Conservation (phyloP, 2,797 vertebrate species). For the Anableps anableps region DNA sequence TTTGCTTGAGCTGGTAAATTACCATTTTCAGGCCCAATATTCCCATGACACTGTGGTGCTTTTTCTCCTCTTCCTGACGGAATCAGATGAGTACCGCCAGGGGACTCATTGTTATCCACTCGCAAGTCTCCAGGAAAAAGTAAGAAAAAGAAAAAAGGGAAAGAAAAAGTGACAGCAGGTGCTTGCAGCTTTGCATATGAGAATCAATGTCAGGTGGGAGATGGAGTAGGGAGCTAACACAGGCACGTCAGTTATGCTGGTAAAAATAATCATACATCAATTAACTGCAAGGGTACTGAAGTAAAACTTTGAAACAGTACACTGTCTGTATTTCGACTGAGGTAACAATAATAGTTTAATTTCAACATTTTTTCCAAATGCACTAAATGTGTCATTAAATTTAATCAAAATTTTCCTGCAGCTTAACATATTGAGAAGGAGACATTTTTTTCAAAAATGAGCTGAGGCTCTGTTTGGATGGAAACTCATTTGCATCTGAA, state of each 20-base stretch:
- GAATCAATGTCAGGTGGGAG: conserved; percentile 46
- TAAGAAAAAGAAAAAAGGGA: conserved; percentile 38
- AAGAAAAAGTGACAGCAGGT: conserved; percentile 50
- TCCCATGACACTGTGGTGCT: conserved; percentile 67
- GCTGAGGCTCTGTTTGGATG: background rate
- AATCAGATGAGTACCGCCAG: conserved; percentile 76
- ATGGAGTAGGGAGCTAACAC: conserved; percentile 22
- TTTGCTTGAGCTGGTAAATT: conserved; percentile 79
- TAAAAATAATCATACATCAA: conserved; percentile 40
- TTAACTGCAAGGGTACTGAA: conserved; percentile 18
- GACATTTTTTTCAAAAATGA: background rate
- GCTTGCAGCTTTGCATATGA: conserved; percentile 70
- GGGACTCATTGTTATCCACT: conserved; percentile 77
- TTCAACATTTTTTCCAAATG: background rate
- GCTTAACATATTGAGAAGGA: background rate
- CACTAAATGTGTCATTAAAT: background rate
- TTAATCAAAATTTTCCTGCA: background rate
- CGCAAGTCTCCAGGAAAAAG: conserved; percentile 60
- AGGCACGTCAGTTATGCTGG: conserved; percentile 45
- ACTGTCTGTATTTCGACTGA: background rate
- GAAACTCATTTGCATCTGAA: background rate
- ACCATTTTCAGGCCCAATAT: conserved; percentile 79
- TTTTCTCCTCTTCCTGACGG: conserved; percentile 76
- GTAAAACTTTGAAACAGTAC: conserved; percentile 1
- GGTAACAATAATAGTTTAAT: background rate